These are phyloP conservation scores for Eudyptes chrysolophus DNA, from an alignment of 2,113 vertebrate genomes.

Conservation along the genomic window DNA sequence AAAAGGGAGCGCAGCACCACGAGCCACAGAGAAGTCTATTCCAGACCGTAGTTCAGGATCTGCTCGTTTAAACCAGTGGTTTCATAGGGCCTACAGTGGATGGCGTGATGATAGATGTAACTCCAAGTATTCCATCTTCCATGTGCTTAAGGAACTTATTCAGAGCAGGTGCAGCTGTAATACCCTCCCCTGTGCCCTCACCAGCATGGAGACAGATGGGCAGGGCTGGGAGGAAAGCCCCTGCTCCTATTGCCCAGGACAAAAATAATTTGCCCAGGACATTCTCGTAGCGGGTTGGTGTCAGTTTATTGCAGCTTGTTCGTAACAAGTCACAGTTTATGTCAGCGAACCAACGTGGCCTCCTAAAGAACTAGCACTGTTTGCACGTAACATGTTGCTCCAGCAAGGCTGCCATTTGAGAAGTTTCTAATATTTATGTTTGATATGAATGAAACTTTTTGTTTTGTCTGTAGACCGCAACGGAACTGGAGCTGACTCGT, in stretches of 20 bases:
- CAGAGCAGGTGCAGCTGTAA: not conserved
- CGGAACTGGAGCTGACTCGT: too few species aligned
- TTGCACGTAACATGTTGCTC: conserved; percentile 25
- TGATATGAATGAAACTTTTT: conserved; percentile 74
- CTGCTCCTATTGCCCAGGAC: not conserved
- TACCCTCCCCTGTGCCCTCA: not conserved
- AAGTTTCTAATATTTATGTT: conserved; percentile 58
- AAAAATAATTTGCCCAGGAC: too few species aligned
- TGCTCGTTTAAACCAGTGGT: not conserved
- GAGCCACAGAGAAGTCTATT: not conserved
- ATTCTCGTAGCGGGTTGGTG: not conserved
- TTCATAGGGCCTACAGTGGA: not conserved
- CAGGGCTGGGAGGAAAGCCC: not conserved
- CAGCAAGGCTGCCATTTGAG: conserved; percentile 60
- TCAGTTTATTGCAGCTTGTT: not conserved
- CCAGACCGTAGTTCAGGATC: not conserved
- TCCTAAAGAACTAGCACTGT: not conserved
- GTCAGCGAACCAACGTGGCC: not conserved
- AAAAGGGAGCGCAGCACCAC: not conserved
- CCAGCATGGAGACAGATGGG: not conserved
- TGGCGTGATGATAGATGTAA: not conserved
- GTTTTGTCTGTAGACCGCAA: too few species aligned
- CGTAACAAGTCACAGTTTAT: not conserved
- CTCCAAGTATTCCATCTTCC: not conserved
- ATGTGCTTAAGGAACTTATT: not conserved